Base-by-base conservation (phyloP, 2,797 vertebrate species). In the Helarctos malayanus region DNA sequence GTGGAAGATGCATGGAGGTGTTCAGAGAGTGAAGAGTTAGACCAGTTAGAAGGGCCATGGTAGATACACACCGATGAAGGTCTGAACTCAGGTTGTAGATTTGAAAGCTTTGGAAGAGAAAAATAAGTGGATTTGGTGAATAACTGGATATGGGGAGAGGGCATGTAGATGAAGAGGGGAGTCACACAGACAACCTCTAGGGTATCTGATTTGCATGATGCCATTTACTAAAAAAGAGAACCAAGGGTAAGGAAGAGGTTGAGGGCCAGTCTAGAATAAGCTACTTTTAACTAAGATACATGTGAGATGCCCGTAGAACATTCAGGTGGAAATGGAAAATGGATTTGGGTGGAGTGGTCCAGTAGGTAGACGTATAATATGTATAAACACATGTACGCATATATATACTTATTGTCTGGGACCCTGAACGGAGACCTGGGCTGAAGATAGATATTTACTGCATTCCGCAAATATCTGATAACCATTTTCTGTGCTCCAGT, bases 211-310 rank as follows among this genome's bases (percentile, higher is more conserved):
- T 78, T 52, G 56, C 45, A 82, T 29, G 11, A 52, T 29, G 3
- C 27, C 41, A 11, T 90, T 96, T 96, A 76, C 47, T 94, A 41
- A 68, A 71, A 59, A 52, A 71, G 25, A 94, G 69, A 83, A 83
- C 35, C 10, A 65, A 19, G 54, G 75, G 29, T 52, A 80, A 93
- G 4, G 49, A 83, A 27, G 25, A 91, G 14, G 35, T 47, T 85
- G 32, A 2, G 23, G 19, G 29, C 29, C 32, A 59, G n/a, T 49
- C 1, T n/a, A 76, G 16, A 90, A n/a, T 23, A 69, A 73, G 29
- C 47, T 54, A 10, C 7, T 82, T 76, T 68, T 87, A 32, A 79
- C 35, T 69, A 81, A 79, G 35, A 79, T 73, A 75, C 63, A 73
- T 49, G 4, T 76, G 68, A 81, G 15, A 11, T 81, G 27, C 4